Percentiles rank a stretch among this genome's conserved stretches.
Conservation (phyloP, 2,113 vertebrate species). For the Urocitellus parryii region DNA sequence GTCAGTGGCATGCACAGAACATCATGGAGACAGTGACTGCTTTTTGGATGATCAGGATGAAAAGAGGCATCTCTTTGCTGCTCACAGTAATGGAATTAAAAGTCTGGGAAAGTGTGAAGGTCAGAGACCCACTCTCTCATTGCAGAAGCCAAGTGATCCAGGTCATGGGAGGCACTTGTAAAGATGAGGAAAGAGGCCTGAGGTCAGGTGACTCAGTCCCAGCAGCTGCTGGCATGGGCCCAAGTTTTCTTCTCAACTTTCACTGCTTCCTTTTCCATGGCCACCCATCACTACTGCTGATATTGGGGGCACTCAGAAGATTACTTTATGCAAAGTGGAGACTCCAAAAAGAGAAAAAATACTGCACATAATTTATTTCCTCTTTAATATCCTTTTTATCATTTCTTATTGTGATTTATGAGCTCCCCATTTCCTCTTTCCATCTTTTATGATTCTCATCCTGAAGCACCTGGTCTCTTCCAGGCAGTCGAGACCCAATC, state of each 20-base stretch:
- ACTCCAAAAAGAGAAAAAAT: no score
- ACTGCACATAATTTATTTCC: not conserved
- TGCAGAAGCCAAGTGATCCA: not conserved
- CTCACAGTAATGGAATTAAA: not conserved
- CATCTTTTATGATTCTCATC: not conserved
- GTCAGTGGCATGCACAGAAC: not conserved
- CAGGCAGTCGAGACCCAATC: not conserved
- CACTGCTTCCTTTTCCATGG: not conserved
- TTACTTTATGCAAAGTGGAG: not conserved
- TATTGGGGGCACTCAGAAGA: accelerated
- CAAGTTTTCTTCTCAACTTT: not conserved
- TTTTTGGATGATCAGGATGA: not conserved
- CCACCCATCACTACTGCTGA: not conserved
- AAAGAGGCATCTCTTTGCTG: not conserved
- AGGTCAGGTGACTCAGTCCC: not conserved
- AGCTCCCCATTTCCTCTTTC: not conserved
- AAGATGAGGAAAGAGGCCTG: no score
- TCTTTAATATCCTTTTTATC: not conserved
- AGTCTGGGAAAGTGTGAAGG: not conserved
- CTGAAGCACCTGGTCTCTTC: not conserved
- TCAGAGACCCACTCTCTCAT: not conserved
- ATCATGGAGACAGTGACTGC: not conserved
- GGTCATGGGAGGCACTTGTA: not conserved
- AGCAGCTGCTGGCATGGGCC: not conserved
- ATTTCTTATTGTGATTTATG: no score